phyloP scores from a whole-genome alignment of 2,888 invertebrate genomes.

The Yponomeuta plumbellus region DNA sequence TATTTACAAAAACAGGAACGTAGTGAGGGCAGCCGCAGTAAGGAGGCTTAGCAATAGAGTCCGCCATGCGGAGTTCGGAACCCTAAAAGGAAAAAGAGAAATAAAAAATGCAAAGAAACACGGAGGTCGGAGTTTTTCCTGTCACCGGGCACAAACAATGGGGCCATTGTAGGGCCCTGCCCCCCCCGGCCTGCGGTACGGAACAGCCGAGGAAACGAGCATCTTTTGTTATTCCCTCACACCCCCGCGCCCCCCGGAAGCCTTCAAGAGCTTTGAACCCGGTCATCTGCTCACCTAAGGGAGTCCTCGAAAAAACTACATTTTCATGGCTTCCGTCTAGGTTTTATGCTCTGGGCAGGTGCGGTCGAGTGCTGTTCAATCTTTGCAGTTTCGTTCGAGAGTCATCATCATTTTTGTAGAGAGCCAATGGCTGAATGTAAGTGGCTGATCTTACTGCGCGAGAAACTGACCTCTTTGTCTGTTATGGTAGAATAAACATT shows the following conservation, averaged over 20 bases:
- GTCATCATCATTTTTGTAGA: too few relatives aligned
- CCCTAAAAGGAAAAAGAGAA: slow-evolving; percentile 52
- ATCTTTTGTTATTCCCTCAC: slow-evolving; percentile 69
- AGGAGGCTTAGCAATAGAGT: too few relatives aligned
- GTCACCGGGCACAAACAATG: slow-evolving; percentile 76
- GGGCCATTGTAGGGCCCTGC: slow-evolving; percentile 57
- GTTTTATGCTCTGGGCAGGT: too few relatives aligned
- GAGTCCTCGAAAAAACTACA: not conserved
- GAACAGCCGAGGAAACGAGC: slow-evolving; percentile 68
- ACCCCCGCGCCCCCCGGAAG: slow-evolving; percentile 42
- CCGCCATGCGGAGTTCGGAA: slow-evolving; percentile 30
- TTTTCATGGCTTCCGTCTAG: not conserved
- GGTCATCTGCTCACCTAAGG: slow-evolving; percentile 71
- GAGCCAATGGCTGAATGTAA: too few relatives aligned
- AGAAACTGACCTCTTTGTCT: too few relatives aligned
- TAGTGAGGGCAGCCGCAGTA: too few relatives aligned
- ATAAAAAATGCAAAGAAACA: slow-evolving; percentile 75
- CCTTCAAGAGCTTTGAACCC: slow-evolving; percentile 64
- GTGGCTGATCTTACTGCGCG: too few relatives aligned
- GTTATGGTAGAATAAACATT: too few relatives aligned
- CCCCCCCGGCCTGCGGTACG: slow-evolving; percentile 36
- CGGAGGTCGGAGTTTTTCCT: slow-evolving; percentile 76
- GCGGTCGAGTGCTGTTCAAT: too few relatives aligned
- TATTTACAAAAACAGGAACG: too few relatives aligned
- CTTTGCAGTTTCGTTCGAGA: too few relatives aligned